phyloP scores from a whole-genome alignment of 1,140 invertebrate species.

The Drosophila simulans region DNA sequence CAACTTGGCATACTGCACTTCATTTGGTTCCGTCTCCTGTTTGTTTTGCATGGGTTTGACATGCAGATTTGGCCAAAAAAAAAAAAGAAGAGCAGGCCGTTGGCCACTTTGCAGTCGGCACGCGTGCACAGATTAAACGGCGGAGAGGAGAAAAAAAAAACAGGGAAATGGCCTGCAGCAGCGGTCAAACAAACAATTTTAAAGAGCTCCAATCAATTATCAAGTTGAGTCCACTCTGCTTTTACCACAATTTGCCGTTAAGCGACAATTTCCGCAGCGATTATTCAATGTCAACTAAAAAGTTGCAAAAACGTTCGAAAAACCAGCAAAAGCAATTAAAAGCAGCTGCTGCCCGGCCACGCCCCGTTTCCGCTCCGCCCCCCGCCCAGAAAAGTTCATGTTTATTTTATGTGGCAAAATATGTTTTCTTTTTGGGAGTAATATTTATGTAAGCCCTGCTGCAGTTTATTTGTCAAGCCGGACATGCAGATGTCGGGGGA shows the following conservation, averaged over 20 bases:
- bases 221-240: constrained; percentile 20
- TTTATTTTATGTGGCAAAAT: constrained; percentile 50
- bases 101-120: constrained; percentile 36
- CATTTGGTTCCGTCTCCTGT: constrained; percentile 9
- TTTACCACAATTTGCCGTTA: constrained; percentile 68
- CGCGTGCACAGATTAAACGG: constrained; percentile 57
- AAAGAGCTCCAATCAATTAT: constrained; percentile 72
- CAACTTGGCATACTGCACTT: constrained; percentile 13
- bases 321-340: constrained; percentile 60
- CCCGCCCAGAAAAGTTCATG: neutral
- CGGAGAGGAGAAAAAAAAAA: constrained; percentile 4
- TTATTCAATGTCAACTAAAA: constrained; percentile 66
- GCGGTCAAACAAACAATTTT: constrained; percentile 45
- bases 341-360: constrained; percentile 50
- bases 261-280: constrained; percentile 75
- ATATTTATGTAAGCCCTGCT: constrained; percentile 69
- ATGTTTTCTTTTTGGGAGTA: constrained; percentile 57
- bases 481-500: constrained; percentile 65
- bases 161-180: constrained; percentile 23
- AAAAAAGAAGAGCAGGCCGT: neutral
- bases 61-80: constrained; percentile 42
- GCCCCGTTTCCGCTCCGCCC: neutral
- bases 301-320: constrained; percentile 40
- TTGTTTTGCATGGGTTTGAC: constrained; percentile 31
- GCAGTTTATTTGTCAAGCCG: constrained; percentile 73